phyloP scores from a whole-genome alignment of 2,888 invertebrate species.

The Orthosia gracilis region DNA sequence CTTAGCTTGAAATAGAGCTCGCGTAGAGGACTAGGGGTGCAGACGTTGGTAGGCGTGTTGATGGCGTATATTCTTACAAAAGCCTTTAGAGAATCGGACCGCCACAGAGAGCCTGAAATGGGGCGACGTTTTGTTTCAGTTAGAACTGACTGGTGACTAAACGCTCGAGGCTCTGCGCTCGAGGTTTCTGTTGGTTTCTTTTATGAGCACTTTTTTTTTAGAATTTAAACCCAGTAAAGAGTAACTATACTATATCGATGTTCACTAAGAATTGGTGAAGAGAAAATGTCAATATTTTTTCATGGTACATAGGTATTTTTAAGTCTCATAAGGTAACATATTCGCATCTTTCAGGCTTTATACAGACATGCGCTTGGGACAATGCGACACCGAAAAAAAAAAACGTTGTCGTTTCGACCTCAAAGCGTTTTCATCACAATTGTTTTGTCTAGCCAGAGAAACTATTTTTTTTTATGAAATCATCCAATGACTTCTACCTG shows the following conservation, averaged over 20 bases:
- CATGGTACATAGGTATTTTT: background rate
- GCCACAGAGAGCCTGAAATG: slow-evolving; percentile 25
- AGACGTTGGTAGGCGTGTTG: slow-evolving; percentile 6
- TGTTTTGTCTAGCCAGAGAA: no score
- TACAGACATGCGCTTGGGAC: no score
- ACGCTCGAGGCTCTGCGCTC: slow-evolving; percentile 8
- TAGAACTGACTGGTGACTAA: slow-evolving; percentile 4
- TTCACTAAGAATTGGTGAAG: background rate
- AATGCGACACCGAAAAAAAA: no score
- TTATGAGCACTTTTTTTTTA: background rate
- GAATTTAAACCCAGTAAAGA: background rate
- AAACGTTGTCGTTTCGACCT: no score
- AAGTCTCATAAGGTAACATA: background rate
- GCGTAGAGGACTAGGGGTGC: background rate
- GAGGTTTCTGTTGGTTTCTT: background rate
- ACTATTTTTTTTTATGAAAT: no score
- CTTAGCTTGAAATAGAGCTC: slow-evolving; percentile 1
- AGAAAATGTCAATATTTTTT: background rate
- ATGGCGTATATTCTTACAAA: slow-evolving; percentile 29
- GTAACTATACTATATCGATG: background rate
- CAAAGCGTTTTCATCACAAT: no score
- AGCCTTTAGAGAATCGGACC: slow-evolving; percentile 4
- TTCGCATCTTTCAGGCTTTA: background rate
- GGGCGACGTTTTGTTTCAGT: slow-evolving; percentile 21
- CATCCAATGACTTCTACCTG: no score